These are phyloP conservation scores for Polypedilum pembai DNA, from an alignment of 1,140 invertebrate species.

Conservation along the genomic window DNA sequence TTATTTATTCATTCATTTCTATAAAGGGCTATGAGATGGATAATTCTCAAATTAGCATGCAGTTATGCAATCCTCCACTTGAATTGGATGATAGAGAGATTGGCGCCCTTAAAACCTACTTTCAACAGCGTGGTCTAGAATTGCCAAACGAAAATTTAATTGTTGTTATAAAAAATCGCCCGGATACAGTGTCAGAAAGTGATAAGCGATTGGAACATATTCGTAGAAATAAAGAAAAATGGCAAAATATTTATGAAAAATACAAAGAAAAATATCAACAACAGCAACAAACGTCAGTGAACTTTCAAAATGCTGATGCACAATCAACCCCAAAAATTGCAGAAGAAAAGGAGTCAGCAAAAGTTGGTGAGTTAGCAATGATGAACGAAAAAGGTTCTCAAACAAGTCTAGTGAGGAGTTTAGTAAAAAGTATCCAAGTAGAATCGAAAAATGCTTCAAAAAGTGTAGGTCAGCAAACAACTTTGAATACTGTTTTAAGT, in stretches of 20 bases:
- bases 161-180: background rate
- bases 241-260: conserved; percentile 18
- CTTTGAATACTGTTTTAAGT: background rate
- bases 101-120: background rate
- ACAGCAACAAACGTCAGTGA: background rate
- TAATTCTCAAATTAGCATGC: background rate
- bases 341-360: background rate
- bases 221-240: conserved; percentile 4
- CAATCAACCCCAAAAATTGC: conserved; percentile 15
- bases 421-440: conserved; percentile 6
- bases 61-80: conserved; percentile 18
- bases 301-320: background rate
- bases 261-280: conserved; percentile 18
- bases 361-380: background rate
- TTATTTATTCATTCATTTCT: background rate
- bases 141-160: conserved; percentile 8
- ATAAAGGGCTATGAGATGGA: background rate
- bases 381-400: conserved; percentile 10
- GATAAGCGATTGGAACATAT: background rate
- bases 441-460: background rate
- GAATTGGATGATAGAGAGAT: background rate
- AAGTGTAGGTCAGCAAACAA: background rate
- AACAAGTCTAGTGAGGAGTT: background rate
- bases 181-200: background rate
- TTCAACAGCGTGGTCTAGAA: background rate